phyloP scores from a whole-genome alignment of 2,888 invertebrate genomes.

The Cataglyphis cursor region DNA sequence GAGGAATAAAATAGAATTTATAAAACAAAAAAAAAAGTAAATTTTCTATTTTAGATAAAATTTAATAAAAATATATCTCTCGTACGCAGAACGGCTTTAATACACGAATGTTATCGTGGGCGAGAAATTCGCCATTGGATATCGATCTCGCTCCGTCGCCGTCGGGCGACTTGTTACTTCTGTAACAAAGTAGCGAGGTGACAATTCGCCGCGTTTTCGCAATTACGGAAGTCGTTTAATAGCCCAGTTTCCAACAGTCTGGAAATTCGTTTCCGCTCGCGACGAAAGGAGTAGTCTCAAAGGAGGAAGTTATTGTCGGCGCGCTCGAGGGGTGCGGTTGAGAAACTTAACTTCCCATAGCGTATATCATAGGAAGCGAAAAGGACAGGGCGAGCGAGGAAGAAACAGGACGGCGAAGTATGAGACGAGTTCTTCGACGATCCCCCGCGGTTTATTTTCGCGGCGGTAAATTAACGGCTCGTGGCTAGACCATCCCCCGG shows the following conservation, averaged over 20 bases:
- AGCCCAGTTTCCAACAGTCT: conserved; percentile 55
- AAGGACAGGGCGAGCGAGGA: conserved; percentile 44
- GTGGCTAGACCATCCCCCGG: conserved; percentile 62
- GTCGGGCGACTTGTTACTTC: conserved; percentile 39
- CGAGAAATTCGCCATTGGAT: conserved; percentile 30
- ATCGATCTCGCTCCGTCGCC: conserved; percentile 35
- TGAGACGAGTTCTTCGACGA: conserved; percentile 71
- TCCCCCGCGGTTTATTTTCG: conserved; percentile 77
- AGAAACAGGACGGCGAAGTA: conserved; percentile 51
- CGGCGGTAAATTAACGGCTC: conserved; percentile 81
- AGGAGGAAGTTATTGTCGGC: conserved; percentile 63
- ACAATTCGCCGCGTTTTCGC: conserved; percentile 56
- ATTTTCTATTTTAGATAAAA: neutral
- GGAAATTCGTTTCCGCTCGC: conserved; percentile 61
- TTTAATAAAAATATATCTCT: neutral
- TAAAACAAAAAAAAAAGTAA: neutral
- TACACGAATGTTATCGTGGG: conserved; percentile 1
- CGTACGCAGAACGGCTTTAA: neutral
- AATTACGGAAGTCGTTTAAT: conserved; percentile 53
- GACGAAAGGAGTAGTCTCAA: conserved; percentile 45
- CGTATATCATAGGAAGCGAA: conserved; percentile 62
- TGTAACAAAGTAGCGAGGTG: conserved; percentile 52
- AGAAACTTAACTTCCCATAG: conserved; percentile 60
- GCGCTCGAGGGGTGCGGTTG: conserved; percentile 39
- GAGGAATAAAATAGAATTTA: neutral